A percentile compares a stretch with the other conserved stretches of the same genome.
Evolutionary conservation across 1,140 invertebrate genomes (phyloP).

Genomic region (Aradophagus sp.): DNA sequence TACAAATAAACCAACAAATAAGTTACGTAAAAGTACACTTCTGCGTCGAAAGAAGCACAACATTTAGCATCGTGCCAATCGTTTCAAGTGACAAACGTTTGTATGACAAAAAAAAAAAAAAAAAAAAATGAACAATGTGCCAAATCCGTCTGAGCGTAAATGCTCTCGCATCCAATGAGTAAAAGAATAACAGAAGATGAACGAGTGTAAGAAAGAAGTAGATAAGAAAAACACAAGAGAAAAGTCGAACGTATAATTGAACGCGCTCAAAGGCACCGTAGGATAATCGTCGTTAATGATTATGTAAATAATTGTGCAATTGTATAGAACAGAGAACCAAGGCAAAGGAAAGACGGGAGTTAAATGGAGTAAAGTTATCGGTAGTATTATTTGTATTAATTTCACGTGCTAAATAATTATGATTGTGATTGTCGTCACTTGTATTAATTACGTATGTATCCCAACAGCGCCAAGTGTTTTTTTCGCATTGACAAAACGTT

Average conservation of each 20-base stretch:
- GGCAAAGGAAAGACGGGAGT: too few relatives aligned
- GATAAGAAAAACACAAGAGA: conserved; percentile 7
- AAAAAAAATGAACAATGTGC: too few relatives aligned
- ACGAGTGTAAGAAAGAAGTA: neutral
- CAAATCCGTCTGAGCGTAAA: conserved; percentile 61
- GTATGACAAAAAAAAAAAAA: conserved; percentile 50
- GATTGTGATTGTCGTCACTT: conserved; percentile 65
- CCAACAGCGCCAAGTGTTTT: too few relatives aligned
- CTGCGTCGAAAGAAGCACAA: conserved; percentile 45
- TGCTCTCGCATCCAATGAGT: conserved; percentile 38
- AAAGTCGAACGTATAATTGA: conserved; percentile 62
- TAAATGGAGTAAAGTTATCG: too few relatives aligned
- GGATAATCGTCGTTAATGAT: conserved; percentile 68
- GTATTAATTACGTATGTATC: too few relatives aligned
- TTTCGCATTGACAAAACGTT: too few relatives aligned
- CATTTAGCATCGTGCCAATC: conserved; percentile 58
- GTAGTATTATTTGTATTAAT: conserved; percentile 59
- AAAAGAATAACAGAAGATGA: too few relatives aligned
- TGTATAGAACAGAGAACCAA: conserved; percentile 69
- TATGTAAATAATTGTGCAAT: conserved; percentile 75
- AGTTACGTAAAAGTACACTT: too few relatives aligned
- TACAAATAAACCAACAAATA: too few relatives aligned
- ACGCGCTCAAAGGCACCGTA: conserved; percentile 69
- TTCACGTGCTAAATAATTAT: conserved; percentile 62
- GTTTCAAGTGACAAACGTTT: conserved; percentile 44